A percentile compares a stretch with the other conserved stretches of the same genome.
These are phyloP conservation scores for Pseudorasbora parva DNA, from an alignment of 2,113 vertebrate species.

Conservation along the genomic window DNA sequence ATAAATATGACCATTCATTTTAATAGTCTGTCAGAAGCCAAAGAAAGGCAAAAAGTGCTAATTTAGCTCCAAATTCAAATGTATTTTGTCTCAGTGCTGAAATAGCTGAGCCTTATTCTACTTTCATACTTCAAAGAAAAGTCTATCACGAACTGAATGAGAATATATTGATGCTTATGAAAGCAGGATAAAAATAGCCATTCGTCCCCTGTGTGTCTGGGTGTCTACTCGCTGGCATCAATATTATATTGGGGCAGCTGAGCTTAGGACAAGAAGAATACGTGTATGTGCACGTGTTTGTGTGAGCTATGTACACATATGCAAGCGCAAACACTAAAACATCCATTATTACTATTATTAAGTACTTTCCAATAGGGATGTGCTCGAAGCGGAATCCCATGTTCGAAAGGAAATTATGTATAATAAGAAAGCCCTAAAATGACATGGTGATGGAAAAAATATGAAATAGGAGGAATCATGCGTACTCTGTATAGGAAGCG, in stretches of 20 bases:
- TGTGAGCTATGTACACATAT: not conserved
- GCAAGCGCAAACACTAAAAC: not conserved
- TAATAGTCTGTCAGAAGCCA: not conserved
- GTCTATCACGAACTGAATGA: conserved; percentile 23
- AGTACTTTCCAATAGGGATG: too few relatives aligned
- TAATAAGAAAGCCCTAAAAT: too few relatives aligned
- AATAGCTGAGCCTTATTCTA: conserved; percentile 17
- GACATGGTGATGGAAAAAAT: too few relatives aligned
- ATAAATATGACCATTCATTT: not conserved
- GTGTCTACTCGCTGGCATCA: conserved; percentile 27
- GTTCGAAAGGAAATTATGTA: too few relatives aligned
- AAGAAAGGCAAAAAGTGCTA: conserved; percentile 1
- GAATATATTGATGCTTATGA: conserved; percentile 41
- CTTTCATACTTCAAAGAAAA: not conserved
- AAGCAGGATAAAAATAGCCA: conserved; percentile 44
- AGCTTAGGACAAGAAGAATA: conserved; percentile 20
- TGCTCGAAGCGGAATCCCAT: too few relatives aligned
- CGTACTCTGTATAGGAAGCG: too few relatives aligned
- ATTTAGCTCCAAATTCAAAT: not conserved
- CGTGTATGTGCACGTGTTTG: not conserved
- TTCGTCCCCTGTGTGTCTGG: not conserved
- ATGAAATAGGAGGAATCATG: too few relatives aligned
- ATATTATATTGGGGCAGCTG: conserved; percentile 30
- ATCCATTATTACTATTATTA: too few relatives aligned
- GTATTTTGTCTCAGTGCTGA: not conserved